Percentiles rank a stretch among this genome's conserved stretches.
Conservation (phyloP, 1,140 invertebrate species). For the Drosophila orosa region DNA sequence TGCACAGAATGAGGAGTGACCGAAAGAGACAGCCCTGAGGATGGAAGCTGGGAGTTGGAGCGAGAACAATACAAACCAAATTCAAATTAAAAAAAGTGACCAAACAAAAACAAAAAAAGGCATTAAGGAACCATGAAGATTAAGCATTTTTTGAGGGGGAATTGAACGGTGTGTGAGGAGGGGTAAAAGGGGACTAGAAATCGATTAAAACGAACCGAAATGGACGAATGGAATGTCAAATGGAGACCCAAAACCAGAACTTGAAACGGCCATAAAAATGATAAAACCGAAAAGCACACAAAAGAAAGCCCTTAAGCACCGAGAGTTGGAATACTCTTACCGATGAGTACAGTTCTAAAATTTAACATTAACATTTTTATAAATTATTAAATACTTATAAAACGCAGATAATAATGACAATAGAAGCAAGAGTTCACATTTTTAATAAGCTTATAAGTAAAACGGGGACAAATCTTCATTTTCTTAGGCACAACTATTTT, state of each 20-base stretch:
- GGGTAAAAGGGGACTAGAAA: conserved; percentile 44
- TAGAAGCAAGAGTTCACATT: no score
- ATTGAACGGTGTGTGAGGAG: neutral
- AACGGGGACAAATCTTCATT: no score
- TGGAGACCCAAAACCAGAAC: conserved; percentile 43
- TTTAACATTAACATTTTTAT: no score
- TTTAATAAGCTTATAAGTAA: no score
- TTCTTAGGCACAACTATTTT: no score
- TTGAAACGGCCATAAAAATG: conserved; percentile 58
- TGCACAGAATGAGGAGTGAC: conserved; percentile 7
- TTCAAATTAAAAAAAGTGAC: conserved; percentile 62
- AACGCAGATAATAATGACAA: no score
- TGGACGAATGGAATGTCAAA: conserved; percentile 72
- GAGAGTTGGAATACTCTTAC: neutral
- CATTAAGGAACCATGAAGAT: conserved; percentile 55
- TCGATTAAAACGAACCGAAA: conserved; percentile 75
- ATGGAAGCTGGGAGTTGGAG: conserved; percentile 9
- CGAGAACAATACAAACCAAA: conserved; percentile 53
- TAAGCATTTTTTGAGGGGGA: conserved; percentile 10
- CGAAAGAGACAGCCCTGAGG: neutral
- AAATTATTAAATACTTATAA: no score
- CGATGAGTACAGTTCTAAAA: no score
- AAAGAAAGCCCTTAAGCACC: neutral
- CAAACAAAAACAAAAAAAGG: conserved; percentile 57
- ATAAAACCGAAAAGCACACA: conserved; percentile 34